These are phyloP conservation scores for Cataglyphis rosenhaueri DNA, from an alignment of 2,888 invertebrate genomes.

Conservation along the genomic window DNA sequence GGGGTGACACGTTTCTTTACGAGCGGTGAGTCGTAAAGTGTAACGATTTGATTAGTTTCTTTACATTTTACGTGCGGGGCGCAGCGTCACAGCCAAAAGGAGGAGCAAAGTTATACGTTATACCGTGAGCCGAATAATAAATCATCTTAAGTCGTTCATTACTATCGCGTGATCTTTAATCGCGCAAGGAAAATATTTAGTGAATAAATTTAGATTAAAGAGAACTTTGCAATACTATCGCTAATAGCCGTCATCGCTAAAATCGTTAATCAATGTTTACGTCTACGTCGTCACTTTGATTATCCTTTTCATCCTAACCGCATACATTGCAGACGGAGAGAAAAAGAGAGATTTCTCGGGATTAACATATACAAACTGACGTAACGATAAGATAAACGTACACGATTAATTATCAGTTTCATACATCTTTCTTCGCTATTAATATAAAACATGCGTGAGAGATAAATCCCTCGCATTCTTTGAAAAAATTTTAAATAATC, in stretches of 20 bases:
- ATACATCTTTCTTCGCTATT: background rate
- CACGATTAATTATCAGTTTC: conserved; percentile 10
- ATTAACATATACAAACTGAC: conserved; percentile 45
- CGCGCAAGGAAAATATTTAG: conserved; percentile 43
- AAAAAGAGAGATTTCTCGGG: background rate
- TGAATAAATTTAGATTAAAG: conserved; percentile 48
- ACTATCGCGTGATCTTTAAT: conserved; percentile 44
- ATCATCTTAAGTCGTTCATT: conserved; percentile 43
- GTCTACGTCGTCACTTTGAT: conserved; percentile 41
- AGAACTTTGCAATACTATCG: conserved; percentile 24
- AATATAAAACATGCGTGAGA: background rate
- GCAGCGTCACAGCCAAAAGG: background rate
- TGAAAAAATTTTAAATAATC: background rate
- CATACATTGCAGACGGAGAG: background rate
- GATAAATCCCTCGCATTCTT: background rate
- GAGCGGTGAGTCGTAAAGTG: conserved; percentile 43
- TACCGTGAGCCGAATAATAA: conserved; percentile 46
- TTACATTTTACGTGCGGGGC: conserved; percentile 53
- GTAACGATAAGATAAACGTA: background rate
- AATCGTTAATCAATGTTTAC: conserved; percentile 45
- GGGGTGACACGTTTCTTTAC: conserved; percentile 49
- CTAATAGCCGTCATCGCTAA: conserved; percentile 28
- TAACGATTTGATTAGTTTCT: conserved; percentile 66
- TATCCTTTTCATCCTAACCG: conserved; percentile 12
- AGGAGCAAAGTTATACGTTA: background rate